Base-by-base conservation (phyloP, 2,113 vertebrate species). In the Tympanuchus pallidicinctus region DNA sequence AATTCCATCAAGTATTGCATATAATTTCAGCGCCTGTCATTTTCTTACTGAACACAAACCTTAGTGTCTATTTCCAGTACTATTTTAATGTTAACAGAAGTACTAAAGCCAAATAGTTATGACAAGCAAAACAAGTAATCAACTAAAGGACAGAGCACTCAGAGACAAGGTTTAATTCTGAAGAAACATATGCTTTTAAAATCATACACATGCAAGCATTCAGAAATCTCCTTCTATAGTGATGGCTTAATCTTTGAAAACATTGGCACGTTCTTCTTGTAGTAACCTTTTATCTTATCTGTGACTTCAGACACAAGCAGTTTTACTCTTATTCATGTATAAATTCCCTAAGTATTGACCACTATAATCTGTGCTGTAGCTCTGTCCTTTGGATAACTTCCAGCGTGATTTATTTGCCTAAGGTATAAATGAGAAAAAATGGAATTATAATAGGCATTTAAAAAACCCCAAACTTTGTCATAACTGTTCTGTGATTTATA, bases 401-500 rank as follows among this genome's bases (percentile, higher is more conserved):
- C 73, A 65, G 13, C 34, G 48, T 65, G 27, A 79, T 90, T 82
- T 86, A 89, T 90, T 92, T 85, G 63, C 76, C 93, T 76, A 87
- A 32, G 40, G 11, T n/a, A 73, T 66, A 94, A 73, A 80, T 21
- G 59, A 91, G 50, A 79, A 45, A 48, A 89, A 93, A 88, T 59
- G 34, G 60, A 88, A 77, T 66, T 67, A 89, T 30, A 96, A 79
- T 38, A 83, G 59, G n/a, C 45, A 80, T 76, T 92, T 63, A 73
- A 90, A 88, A 73, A 82, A 89, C 6, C 34, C 7, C 34, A 54
- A 52, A 80, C 3, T 73, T 80, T 82, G 56, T 63, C 42, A 70
- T 38, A 9, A 60, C 76, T 92, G 59, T 90, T 79, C 48, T 11
- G 4, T 84, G 63, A 93, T 92, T 87, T 84, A 85, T 60, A 63